Evolutionary conservation across 2,888 invertebrate genomes (phyloP).

Genomic region (Calameuta filiformis): DNA sequence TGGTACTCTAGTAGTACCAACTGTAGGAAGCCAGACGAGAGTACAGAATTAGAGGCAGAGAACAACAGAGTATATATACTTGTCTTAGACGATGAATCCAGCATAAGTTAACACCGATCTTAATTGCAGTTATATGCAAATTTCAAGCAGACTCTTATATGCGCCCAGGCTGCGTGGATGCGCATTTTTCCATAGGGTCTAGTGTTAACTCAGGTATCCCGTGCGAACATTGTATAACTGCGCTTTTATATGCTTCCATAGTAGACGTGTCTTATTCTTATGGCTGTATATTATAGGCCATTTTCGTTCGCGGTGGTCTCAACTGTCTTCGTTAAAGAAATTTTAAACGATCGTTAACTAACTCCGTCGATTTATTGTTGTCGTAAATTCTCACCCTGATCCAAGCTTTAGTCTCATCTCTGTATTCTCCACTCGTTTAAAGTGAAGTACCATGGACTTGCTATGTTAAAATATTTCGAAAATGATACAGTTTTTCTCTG

Average conservation of each 20-base stretch:
- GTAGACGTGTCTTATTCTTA: not conserved
- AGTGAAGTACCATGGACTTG: not conserved
- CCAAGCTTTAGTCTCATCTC: not conserved
- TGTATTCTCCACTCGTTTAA: not conserved
- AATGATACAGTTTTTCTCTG: not conserved
- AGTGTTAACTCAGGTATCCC: not conserved
- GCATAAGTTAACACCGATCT: constrained; percentile 36
- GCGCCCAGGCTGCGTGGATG: not conserved
- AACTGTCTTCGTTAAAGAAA: not conserved
- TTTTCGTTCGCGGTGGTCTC: not conserved
- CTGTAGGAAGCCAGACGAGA: not conserved
- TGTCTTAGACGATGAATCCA: not conserved
- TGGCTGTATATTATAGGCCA: not conserved
- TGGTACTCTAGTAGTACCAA: not conserved
- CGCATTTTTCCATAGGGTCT: not conserved
- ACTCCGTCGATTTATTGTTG: not conserved
- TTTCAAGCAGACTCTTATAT: constrained; percentile 17
- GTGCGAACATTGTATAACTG: constrained; percentile 23
- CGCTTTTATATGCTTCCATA: not conserved
- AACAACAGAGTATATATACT: not conserved
- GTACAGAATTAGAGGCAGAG: not conserved
- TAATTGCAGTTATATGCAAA: constrained; percentile 58
- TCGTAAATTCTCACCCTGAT: not conserved
- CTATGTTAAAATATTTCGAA: not conserved
- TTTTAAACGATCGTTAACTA: not conserved